phyloP scores from a whole-genome alignment of 2,113 vertebrate genomes.

The Acinonyx jubatus region DNA sequence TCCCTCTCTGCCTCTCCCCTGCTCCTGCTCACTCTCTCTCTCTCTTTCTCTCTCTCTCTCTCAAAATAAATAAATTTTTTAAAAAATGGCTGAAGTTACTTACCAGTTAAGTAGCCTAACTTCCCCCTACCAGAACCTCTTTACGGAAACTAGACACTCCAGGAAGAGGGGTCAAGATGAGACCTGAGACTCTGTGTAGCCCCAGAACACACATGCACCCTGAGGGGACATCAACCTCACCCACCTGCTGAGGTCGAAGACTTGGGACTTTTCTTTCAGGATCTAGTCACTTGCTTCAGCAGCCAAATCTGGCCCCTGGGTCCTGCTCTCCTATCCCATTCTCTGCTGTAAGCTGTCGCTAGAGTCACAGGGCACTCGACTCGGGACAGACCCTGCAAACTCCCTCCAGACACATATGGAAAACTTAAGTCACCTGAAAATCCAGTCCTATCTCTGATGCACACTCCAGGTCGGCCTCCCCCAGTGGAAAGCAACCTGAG shows the following conservation, averaged over 20 bases:
- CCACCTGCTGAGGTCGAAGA: neutral
- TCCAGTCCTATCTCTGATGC: neutral
- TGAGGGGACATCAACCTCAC: accelerated
- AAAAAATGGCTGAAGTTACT: neutral
- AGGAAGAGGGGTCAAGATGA: neutral
- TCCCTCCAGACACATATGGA: neutral
- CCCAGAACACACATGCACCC: neutral
- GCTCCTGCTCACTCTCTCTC: neutral
- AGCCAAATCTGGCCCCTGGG: neutral
- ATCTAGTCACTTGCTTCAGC: neutral
- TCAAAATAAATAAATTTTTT: neutral
- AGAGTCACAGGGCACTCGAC: neutral
- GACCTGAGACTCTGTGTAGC: too few species aligned
- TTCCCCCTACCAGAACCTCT: neutral
- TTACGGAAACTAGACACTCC: neutral
- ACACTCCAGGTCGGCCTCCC: neutral
- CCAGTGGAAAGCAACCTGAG: neutral
- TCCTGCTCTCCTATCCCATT: neutral
- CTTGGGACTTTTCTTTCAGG: neutral
- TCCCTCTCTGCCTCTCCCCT: neutral
- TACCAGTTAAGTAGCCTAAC: neutral
- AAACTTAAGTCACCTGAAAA: neutral
- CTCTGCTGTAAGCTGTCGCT: neutral
- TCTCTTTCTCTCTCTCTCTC: neutral
- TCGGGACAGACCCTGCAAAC: neutral